Evolutionary conservation across 2,888 invertebrate genomes (phyloP).

Genomic region (Nesidiocoris tenuis): DNA sequence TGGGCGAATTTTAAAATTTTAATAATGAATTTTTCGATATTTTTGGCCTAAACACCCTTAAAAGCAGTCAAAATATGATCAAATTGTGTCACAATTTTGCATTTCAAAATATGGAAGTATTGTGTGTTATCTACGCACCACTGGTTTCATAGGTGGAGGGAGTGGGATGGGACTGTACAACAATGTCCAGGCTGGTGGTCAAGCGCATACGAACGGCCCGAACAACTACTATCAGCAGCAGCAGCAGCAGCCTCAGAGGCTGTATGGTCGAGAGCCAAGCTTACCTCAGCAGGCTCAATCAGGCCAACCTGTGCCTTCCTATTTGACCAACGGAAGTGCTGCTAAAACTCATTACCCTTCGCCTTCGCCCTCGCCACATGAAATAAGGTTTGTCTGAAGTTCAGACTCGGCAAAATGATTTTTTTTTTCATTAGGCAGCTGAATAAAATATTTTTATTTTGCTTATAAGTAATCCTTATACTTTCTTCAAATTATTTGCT

Average conservation of each 20-base stretch:
- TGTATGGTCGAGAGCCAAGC: background rate
- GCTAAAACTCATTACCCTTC: slow-evolving; percentile 19
- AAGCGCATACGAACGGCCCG: slow-evolving; percentile 12
- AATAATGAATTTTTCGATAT: no score
- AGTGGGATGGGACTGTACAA: slow-evolving; percentile 10
- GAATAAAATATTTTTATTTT: no score
- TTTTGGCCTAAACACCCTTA: no score
- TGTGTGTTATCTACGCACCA: no score
- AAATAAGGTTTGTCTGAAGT: slow-evolving; percentile 13
- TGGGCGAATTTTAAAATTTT: no score
- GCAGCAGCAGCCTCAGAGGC: slow-evolving; percentile 7
- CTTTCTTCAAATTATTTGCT: no score
- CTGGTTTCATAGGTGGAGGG: background rate
- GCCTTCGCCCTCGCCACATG: slow-evolving; percentile 27
- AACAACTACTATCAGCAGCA: slow-evolving; percentile 30
- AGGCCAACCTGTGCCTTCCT: slow-evolving; percentile 18
- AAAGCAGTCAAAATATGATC: no score
- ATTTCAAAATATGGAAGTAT: no score
- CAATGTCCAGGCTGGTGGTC: slow-evolving; percentile 45
- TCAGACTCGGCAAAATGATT: background rate
- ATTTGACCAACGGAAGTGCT: slow-evolving; percentile 19
- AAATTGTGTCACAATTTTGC: no score
- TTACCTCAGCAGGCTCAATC: slow-evolving; percentile 14
- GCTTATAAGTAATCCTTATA: no score
- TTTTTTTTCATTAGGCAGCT: background rate